phyloP scores from a whole-genome alignment of 2,888 invertebrate genomes.

The Eurytoma adleriae region DNA sequence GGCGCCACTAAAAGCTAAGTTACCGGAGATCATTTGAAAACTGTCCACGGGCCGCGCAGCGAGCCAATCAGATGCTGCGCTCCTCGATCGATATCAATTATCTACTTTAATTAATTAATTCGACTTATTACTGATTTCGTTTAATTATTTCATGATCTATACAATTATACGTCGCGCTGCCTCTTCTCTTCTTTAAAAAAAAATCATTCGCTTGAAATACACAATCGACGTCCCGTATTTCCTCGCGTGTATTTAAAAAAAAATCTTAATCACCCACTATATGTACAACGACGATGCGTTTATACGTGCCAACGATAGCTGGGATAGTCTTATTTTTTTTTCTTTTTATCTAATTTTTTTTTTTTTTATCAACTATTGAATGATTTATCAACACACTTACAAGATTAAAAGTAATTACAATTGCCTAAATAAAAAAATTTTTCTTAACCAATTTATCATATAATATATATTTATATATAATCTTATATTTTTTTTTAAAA shows the following conservation, averaged over 20 bases:
- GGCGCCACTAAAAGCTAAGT: constrained; percentile 75
- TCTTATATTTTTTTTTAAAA: constrained; percentile 41
- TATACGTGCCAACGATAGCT: constrained; percentile 53
- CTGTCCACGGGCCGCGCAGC: constrained; percentile 75
- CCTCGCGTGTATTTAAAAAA: constrained; percentile 27
- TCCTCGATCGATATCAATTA: constrained; percentile 75
- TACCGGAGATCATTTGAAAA: constrained; percentile 77
- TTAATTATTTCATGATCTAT: constrained; percentile 67
- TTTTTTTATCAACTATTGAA: constrained; percentile 21
- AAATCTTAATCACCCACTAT: constrained; percentile 45
- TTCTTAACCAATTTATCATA: constrained; percentile 44
- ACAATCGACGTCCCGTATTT: constrained; percentile 53
- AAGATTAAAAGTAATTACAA: constrained; percentile 50
- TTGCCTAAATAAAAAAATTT: constrained; percentile 52
- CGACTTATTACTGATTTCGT: constrained; percentile 70
- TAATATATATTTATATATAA: constrained; percentile 42
- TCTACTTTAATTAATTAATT: constrained; percentile 74
- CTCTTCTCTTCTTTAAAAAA: constrained; percentile 58
- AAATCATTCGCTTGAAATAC: constrained; percentile 34
- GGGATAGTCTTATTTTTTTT: constrained; percentile 38
- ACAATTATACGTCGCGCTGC: constrained; percentile 68
- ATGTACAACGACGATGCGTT: constrained; percentile 50
- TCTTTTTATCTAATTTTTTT: constrained; percentile 15
- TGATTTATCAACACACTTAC: constrained; percentile 52
- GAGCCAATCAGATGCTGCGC: constrained; percentile 75